phyloP scores from a whole-genome alignment of 2,113 vertebrate genomes.

The Anthoscopus minutus region DNA sequence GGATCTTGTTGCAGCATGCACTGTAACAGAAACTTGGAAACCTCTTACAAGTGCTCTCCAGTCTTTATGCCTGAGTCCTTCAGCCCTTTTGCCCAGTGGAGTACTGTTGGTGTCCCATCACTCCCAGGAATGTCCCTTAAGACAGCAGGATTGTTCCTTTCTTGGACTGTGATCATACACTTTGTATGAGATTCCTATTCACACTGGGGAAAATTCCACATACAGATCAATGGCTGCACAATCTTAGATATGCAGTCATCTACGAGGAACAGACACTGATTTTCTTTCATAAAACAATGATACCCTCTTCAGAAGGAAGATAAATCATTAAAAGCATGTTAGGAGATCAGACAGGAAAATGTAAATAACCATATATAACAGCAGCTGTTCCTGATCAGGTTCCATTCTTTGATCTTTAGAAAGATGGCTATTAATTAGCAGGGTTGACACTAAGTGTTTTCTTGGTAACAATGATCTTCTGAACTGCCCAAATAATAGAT shows the following conservation, averaged over 20 bases:
- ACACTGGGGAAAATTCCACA: not conserved
- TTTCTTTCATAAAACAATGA: constrained; percentile 18
- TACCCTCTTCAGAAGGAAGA: constrained; percentile 1
- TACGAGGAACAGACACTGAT: not conserved
- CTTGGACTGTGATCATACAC: not conserved
- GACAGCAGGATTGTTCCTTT: not conserved
- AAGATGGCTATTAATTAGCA: constrained; percentile 47
- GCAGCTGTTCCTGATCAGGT: constrained; percentile 50
- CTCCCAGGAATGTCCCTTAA: not conserved
- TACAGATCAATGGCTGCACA: not conserved
- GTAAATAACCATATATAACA: constrained; percentile 31
- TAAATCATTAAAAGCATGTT: constrained; percentile 55
- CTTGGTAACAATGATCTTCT: constrained; percentile 20
- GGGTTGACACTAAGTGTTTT: constrained; percentile 12
- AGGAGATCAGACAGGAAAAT: constrained; percentile 43
- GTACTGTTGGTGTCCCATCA: not conserved
- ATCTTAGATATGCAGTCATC: not conserved
- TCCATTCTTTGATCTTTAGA: constrained; percentile 60
- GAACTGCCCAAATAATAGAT: constrained; percentile 14
- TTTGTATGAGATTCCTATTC: not conserved
- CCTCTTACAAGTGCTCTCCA: not conserved
- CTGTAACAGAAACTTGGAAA: not conserved
- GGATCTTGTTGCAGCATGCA: too few species aligned
- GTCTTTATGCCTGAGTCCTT: not conserved
- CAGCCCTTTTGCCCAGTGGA: not conserved